These are phyloP conservation scores for Cryptocephalus primarius DNA, from an alignment of 2,888 invertebrate species.

Conservation along the genomic window DNA sequence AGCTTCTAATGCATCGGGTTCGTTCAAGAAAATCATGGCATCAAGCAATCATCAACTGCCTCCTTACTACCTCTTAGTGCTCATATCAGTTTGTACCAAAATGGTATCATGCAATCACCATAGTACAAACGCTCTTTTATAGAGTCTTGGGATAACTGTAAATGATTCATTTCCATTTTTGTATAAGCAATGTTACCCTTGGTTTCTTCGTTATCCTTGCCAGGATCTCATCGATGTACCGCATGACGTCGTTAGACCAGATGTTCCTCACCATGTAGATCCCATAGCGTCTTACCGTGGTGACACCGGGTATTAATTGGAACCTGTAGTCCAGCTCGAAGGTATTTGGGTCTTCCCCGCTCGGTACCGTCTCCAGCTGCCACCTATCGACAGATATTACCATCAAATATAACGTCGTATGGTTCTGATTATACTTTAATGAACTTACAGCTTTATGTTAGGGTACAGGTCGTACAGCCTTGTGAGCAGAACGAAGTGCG, in stretches of 20 bases:
- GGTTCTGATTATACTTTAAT: not conserved
- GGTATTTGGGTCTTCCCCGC: slow-evolving; percentile 24
- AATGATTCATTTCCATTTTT: not conserved
- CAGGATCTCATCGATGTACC: slow-evolving; percentile 42
- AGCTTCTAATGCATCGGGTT: too few species aligned
- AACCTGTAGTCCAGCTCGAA: slow-evolving; percentile 51
- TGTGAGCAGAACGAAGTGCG: slow-evolving; percentile 58
- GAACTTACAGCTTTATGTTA: slow-evolving; percentile 63
- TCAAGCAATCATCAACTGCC: too few species aligned
- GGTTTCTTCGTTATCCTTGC: slow-evolving; percentile 9
- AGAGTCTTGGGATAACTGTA: too few species aligned
- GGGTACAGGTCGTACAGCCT: slow-evolving; percentile 52
- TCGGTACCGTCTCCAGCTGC: slow-evolving; percentile 37
- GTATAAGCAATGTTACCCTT: slow-evolving; percentile 6
- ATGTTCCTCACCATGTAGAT: slow-evolving; percentile 51
- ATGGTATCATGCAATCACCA: too few species aligned
- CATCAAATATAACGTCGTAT: too few species aligned
- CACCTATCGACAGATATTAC: slow-evolving; percentile 29
- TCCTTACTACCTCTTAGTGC: too few species aligned
- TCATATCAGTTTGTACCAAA: too few species aligned
- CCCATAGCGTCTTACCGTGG: slow-evolving; percentile 53
- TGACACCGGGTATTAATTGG: slow-evolving; percentile 48
- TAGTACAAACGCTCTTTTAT: too few species aligned
- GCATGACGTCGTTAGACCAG: slow-evolving; percentile 46
- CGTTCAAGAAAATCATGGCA: too few species aligned